phyloP scores from a whole-genome alignment of 2,797 vertebrate species.

The Orestias chungarensis region DNA sequence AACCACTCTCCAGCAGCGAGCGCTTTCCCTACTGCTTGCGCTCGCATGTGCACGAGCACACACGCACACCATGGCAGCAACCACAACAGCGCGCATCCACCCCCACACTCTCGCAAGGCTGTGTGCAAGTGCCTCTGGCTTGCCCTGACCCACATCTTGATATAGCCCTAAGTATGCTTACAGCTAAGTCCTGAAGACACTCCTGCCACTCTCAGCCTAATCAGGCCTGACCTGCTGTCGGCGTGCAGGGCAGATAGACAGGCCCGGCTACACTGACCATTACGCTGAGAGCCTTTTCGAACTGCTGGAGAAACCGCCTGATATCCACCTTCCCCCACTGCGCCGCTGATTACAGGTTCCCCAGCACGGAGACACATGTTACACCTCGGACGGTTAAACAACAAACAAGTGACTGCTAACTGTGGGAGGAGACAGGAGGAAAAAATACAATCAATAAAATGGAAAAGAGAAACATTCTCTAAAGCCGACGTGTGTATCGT shows the following conservation, averaged over 20 bases:
- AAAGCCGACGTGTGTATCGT: neutral
- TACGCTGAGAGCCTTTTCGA: constrained; percentile 63
- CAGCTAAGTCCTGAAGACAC: constrained; percentile 83
- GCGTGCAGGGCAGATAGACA: constrained; percentile 59
- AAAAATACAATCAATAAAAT: constrained; percentile 20
- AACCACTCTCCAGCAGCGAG: constrained; percentile 70
- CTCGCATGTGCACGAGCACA: constrained; percentile 51
- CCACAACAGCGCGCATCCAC: constrained; percentile 74
- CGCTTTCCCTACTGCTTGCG: constrained; percentile 59
- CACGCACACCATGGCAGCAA: constrained; percentile 60
- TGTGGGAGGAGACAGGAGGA: constrained; percentile 23
- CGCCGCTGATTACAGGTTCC: constrained; percentile 63
- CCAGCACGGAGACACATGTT: constrained; percentile 50
- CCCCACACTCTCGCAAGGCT: constrained; percentile 74
- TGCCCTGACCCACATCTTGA: constrained; percentile 86
- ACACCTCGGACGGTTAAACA: constrained; percentile 69
- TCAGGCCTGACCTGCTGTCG: constrained; percentile 79
- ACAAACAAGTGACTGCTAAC: constrained; percentile 57
- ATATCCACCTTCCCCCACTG: constrained; percentile 48
- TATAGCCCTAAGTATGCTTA: constrained; percentile 87
- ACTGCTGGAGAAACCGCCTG: constrained; percentile 40
- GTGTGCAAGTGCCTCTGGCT: constrained; percentile 79
- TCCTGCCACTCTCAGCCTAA: constrained; percentile 82
- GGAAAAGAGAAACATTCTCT: too few species aligned
- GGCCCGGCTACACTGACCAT: constrained; percentile 59